These are phyloP conservation scores for Synanthedon tipuliformis DNA, from an alignment of 2,888 invertebrate species.

Conservation along the genomic window DNA sequence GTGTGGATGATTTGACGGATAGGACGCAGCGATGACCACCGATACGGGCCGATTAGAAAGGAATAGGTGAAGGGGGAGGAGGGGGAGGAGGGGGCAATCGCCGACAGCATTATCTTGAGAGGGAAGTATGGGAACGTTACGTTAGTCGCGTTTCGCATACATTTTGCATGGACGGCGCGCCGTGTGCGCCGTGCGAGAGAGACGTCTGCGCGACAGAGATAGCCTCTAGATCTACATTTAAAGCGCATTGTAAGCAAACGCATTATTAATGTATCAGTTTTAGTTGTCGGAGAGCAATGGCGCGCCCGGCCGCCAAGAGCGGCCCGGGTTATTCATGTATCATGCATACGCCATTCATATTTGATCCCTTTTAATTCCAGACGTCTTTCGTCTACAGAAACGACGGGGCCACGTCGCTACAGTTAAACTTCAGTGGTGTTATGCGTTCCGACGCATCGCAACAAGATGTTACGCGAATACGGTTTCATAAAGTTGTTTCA, in stretches of 20 bases:
- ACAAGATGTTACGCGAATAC: too few species aligned
- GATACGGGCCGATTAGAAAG: constrained; percentile 9
- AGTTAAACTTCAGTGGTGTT: background rate
- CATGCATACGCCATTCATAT: constrained; percentile 63
- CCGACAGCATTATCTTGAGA: constrained; percentile 51
- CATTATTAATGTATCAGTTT: constrained; percentile 69
- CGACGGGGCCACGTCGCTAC: constrained; percentile 1
- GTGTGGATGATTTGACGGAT: background rate
- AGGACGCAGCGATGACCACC: constrained; percentile 6
- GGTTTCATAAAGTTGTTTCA: too few species aligned
- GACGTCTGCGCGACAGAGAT: constrained; percentile 17
- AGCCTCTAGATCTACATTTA: constrained; percentile 63
- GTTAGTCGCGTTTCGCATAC: constrained; percentile 47
- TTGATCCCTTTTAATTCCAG: constrained; percentile 66
- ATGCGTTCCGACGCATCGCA: background rate
- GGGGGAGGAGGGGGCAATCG: constrained; percentile 3
- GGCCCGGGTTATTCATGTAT: constrained; percentile 53
- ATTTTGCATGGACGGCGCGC: constrained; percentile 55
- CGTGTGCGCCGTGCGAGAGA: constrained; percentile 17
- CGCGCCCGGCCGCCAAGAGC: constrained; percentile 50
- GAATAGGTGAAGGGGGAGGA: background rate
- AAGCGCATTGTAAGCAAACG: constrained; percentile 69
- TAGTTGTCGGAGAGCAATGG: constrained; percentile 61
- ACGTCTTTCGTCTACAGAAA: constrained; percentile 47
- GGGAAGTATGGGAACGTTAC: constrained; percentile 27